Evolutionary conservation across 2,888 invertebrate genomes (phyloP).

Genomic region (Melieria omissa): DNA sequence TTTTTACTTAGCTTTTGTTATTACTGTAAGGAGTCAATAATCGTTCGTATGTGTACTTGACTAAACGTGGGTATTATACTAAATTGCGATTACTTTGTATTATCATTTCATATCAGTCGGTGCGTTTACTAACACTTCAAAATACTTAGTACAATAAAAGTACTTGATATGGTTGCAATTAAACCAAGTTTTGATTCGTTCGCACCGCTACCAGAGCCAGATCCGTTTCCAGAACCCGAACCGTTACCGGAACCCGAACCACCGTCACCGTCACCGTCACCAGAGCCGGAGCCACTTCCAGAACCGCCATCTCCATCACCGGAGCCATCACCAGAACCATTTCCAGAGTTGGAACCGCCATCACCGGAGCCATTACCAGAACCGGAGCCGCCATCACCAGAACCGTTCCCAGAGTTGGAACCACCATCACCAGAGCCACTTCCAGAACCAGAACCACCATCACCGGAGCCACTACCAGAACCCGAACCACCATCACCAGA

Average conservation of each 20-base stretch:
- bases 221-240: slow-evolving; percentile 23
- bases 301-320: slow-evolving; percentile 2
- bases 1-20: too few species aligned
- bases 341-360: slow-evolving; percentile 29
- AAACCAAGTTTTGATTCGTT: background rate
- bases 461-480: slow-evolving; percentile 34
- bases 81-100: too few species aligned
- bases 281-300: background rate
- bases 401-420: too few species aligned
- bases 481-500: slow-evolving; percentile 31
- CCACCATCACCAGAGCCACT: too few species aligned
- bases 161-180: background rate
- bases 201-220: slow-evolving; percentile 29
- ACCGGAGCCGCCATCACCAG: too few species aligned
- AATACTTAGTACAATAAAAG: slow-evolving; percentile 1
- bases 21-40: too few species aligned
- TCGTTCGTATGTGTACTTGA: too few species aligned
- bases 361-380: slow-evolving; percentile 28
- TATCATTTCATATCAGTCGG: too few species aligned
- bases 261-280: slow-evolving; percentile 14
- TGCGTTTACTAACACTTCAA: too few species aligned
- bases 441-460: slow-evolving; percentile 29
- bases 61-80: too few species aligned
- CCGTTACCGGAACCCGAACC: slow-evolving; percentile 23
- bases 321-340: slow-evolving; percentile 21